Evolutionary conservation across 2,888 invertebrate genomes (phyloP).

Genomic region (Agapostemon virescens): DNA sequence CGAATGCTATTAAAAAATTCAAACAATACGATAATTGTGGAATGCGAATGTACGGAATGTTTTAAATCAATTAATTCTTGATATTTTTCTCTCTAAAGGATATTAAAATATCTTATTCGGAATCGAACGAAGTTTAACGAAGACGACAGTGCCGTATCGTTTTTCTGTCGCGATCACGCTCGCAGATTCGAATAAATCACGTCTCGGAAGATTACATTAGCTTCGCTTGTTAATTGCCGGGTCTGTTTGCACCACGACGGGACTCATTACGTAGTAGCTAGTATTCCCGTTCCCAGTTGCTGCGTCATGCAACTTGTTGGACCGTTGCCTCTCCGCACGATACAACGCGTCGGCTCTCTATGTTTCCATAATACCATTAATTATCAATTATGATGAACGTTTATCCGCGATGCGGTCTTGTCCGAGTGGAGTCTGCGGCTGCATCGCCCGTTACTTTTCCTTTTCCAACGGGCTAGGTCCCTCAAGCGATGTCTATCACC

Average conservation of each 20-base stretch:
- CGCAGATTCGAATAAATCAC: conserved; percentile 6
- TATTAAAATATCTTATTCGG: not conserved
- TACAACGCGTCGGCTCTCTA: conserved; percentile 2
- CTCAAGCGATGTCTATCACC: conserved; percentile 60
- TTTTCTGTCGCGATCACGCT: not conserved
- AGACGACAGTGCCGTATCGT: not conserved
- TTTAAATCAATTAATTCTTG: not conserved
- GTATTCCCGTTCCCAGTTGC: conserved; percentile 27
- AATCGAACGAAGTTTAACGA: not conserved
- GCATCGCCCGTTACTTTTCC: conserved; percentile 40
- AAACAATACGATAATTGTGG: not conserved
- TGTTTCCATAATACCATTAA: conserved; percentile 43
- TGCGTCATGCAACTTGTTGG: conserved; percentile 40
- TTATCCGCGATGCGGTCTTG: conserved; percentile 22
- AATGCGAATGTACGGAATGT: not conserved
- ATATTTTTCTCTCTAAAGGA: not conserved
- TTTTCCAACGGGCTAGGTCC: conserved; percentile 44
- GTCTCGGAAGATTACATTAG: conserved; percentile 29
- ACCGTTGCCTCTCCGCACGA: conserved; percentile 16
- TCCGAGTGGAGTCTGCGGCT: conserved; percentile 11
- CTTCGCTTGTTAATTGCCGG: conserved; percentile 26
- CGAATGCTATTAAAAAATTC: not conserved
- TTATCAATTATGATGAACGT: conserved; percentile 54
- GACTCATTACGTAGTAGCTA: conserved; percentile 6
- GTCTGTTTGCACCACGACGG: not conserved